phyloP scores from a whole-genome alignment of 2,888 invertebrate species.

The Noctua janthe region DNA sequence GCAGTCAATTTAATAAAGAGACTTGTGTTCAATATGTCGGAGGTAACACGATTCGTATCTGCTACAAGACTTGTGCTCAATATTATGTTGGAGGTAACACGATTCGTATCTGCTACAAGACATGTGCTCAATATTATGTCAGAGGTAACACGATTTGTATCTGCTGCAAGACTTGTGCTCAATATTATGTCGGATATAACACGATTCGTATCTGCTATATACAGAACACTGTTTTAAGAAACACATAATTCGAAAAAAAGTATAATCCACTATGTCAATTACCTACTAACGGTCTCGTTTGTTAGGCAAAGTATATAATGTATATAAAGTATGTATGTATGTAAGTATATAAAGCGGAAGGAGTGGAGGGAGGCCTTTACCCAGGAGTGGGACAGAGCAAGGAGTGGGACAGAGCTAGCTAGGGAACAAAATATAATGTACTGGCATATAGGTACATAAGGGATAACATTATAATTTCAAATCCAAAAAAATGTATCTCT shows the following conservation, averaged over 20 bases:
- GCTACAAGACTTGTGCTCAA: no score
- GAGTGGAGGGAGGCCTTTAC: no score
- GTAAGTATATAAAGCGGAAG: no score
- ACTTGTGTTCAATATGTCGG: not conserved
- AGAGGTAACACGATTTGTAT: not conserved
- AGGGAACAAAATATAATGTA: not conserved
- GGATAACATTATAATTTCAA: not conserved
- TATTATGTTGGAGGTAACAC: no score
- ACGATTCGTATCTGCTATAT: no score
- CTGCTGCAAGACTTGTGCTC: no score
- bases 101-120: no score
- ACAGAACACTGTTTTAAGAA: not conserved
- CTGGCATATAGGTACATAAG: not conserved
- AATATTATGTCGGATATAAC: no score
- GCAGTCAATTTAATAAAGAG: not conserved
- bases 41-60: not conserved
- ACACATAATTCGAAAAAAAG: not conserved
- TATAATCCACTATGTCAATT: not conserved
- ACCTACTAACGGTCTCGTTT: not conserved
- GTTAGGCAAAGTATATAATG: not conserved
- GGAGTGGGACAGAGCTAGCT: no score
- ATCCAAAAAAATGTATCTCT: not conserved
- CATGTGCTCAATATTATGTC: not conserved
- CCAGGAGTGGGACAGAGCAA: no score
- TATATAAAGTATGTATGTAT: no score